Evolutionary conservation across 1,140 invertebrate species (phyloP).

Genomic region (Anadara kagoshimensis): DNA sequence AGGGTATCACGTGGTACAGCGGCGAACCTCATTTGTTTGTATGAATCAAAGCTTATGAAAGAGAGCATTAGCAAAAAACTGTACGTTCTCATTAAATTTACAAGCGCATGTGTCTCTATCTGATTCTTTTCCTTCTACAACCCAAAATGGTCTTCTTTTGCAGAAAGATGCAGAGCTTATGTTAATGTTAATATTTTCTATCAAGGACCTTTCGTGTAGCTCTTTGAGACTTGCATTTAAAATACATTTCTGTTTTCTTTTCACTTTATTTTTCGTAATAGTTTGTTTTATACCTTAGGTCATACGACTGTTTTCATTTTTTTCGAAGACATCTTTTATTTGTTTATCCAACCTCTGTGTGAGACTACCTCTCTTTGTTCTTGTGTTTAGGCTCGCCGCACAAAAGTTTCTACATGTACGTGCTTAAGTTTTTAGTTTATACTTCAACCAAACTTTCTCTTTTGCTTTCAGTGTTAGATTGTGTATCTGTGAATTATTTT

Average conservation of each 20-base stretch:
- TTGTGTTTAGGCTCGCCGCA: neutral
- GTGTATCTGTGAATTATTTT: neutral
- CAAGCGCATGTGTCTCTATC: constrained; percentile 28
- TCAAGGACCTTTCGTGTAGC: constrained; percentile 2
- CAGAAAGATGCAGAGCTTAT: constrained; percentile 17
- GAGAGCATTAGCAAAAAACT: neutral
- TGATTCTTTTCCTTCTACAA: constrained; percentile 6
- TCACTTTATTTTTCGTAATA: constrained; percentile 16
- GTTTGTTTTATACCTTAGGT: constrained; percentile 6
- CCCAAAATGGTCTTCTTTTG: constrained; percentile 26
- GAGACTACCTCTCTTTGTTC: neutral
- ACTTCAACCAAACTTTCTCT: neutral
- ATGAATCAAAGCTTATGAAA: neutral
- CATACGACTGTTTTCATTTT: constrained; percentile 13
- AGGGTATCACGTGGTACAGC: no score
- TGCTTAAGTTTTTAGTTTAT: constrained; percentile 2
- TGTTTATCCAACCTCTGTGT: neutral
- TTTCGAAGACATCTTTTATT: constrained; percentile 7
- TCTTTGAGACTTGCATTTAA: constrained; percentile 8
- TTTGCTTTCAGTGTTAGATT: neutral
- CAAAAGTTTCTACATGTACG: neutral
- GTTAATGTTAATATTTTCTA: constrained; percentile 8
- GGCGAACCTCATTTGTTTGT: no score
- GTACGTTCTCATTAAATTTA: constrained; percentile 13
- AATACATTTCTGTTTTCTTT: constrained; percentile 21